Percentiles rank a stretch among this genome's conserved stretches.
Evolutionary conservation across 1,140 invertebrate genomes (phyloP).

Genomic region (Pseudomyrmex concolor): DNA sequence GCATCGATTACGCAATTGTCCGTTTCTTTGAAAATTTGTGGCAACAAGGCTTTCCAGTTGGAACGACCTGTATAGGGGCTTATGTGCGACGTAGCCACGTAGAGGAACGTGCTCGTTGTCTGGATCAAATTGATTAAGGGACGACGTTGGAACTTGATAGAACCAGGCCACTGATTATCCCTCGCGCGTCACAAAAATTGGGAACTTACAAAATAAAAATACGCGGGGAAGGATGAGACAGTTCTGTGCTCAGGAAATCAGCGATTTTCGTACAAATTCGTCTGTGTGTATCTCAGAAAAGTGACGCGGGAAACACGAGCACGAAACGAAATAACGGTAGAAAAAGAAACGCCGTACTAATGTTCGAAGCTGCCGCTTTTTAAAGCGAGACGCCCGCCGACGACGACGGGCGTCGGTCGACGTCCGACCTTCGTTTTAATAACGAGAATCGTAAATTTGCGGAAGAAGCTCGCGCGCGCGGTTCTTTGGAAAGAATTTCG

Average conservation of each 20-base stretch:
- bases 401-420: background rate
- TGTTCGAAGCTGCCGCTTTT: conserved; percentile 33
- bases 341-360: conserved; percentile 10
- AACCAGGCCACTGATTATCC: conserved; percentile 47
- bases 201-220: conserved; percentile 8
- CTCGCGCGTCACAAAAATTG: conserved; percentile 31
- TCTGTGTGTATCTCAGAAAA: background rate
- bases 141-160: conserved; percentile 41
- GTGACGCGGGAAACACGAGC: background rate
- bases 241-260: conserved; percentile 12
- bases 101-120: conserved; percentile 55
- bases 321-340: background rate
- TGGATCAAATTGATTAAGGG: conserved; percentile 52
- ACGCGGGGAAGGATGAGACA: background rate
- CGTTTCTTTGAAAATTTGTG: conserved; percentile 8
- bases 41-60: background rate
- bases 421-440: conserved; percentile 61
- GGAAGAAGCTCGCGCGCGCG: conserved; percentile 6
- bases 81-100: conserved; percentile 51
- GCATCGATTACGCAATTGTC: background rate
- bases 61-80: conserved; percentile 15
- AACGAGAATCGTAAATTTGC: conserved; percentile 71
- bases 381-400: background rate
- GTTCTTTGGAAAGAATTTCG: background rate
- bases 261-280: conserved; percentile 17